A percentile compares a stretch with the other conserved stretches of the same genome.
These are phyloP conservation scores for Vanessa tameamea DNA, from an alignment of 1,140 invertebrate genomes.

Conservation along the genomic window DNA sequence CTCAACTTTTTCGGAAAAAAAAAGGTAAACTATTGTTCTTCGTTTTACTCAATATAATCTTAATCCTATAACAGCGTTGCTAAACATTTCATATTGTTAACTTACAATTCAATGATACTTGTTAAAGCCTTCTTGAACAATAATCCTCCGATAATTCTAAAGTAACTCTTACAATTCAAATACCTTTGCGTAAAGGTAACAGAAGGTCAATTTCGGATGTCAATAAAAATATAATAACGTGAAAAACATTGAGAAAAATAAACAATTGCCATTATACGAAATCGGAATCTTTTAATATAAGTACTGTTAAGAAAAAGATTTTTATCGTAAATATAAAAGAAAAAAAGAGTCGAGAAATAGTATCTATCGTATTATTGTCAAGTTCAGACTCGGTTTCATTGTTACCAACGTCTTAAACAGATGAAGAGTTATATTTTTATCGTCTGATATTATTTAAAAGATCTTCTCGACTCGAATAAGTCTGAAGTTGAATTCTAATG, in stretches of 20 bases:
- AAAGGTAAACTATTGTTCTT: no score
- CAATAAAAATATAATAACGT: no score
- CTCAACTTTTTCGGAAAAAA: no score
- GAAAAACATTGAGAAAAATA: not conserved
- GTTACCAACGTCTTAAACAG: not conserved
- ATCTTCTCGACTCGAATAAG: not conserved
- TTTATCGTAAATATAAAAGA: not conserved
- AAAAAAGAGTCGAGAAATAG: not conserved
- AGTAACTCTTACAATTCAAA: no score
- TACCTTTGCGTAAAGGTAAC: no score
- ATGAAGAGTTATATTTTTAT: not conserved
- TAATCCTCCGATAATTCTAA: no score
- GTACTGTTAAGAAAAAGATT: not conserved
- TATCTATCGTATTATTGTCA: conserved; percentile 9
- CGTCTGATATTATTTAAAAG: not conserved
- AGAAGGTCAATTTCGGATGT: no score
- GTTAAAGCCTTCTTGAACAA: no score
- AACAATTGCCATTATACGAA: not conserved
- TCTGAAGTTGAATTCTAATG: not conserved
- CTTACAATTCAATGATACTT: no score
- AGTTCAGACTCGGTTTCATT: conserved; percentile 1
- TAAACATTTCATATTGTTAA: no score
- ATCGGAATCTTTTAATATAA: not conserved
- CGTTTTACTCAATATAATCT: no score
- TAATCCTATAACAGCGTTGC: no score